These are phyloP conservation scores for Bradypodion pumilum DNA, from an alignment of 2,797 vertebrate species.

Conservation along the genomic window DNA sequence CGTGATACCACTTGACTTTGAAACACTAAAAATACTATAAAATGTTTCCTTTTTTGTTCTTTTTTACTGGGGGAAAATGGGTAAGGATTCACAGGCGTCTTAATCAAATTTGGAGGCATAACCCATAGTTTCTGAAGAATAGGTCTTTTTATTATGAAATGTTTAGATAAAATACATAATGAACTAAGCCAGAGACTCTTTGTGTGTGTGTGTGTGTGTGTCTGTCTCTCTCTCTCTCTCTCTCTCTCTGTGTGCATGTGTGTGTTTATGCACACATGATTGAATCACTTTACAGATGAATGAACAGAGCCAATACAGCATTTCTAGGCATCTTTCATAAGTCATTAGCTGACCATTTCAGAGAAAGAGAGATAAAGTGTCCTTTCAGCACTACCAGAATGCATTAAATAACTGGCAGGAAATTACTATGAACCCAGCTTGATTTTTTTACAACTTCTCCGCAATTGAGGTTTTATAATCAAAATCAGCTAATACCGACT, in stretches of 20 bases:
- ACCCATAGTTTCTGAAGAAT: neutral
- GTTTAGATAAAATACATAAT: neutral
- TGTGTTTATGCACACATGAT: neutral
- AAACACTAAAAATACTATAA: neutral
- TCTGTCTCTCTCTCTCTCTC: neutral
- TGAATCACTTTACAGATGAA: conserved; percentile 3
- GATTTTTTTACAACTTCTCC: conserved; percentile 34
- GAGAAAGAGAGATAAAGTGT: conserved; percentile 3
- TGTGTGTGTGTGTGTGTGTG: neutral
- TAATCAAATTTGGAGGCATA: neutral
- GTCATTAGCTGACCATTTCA: neutral
- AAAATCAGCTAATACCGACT: conserved; percentile 13
- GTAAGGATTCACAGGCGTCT: neutral
- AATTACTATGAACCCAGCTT: conserved; percentile 6
- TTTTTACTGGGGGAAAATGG: neutral
- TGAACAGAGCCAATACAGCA: neutral
- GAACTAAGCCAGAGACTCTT: neutral
- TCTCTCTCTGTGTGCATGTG: neutral
- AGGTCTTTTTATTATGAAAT: neutral
- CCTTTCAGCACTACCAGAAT: conserved; percentile 6
- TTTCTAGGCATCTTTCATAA: conserved; percentile 20
- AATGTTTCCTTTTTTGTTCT: neutral
- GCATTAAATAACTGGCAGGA: conserved; percentile 18
- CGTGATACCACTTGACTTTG: neutral
- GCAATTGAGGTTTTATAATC: conserved; percentile 9